These are phyloP conservation scores for Lycocerus yunnanus DNA, from an alignment of 2,888 invertebrate genomes.

Conservation along the genomic window DNA sequence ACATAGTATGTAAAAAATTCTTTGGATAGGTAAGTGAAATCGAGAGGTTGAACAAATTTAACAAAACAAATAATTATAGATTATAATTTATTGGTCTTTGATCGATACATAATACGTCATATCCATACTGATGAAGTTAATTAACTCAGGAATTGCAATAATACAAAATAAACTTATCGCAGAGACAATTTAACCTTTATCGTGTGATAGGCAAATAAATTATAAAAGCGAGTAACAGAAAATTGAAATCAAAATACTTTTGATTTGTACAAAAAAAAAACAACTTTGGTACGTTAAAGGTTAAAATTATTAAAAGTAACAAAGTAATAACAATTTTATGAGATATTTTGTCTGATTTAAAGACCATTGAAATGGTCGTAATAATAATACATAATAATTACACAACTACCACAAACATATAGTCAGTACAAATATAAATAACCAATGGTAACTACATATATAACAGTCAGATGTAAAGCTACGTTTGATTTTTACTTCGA, in stretches of 20 bases:
- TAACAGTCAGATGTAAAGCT: slow-evolving; percentile 38
- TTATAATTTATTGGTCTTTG: neutral
- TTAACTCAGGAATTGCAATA: neutral
- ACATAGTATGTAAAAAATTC: too few species aligned
- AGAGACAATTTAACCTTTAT: neutral
- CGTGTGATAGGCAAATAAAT: neutral
- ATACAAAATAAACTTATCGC: neutral
- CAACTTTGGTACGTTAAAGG: neutral
- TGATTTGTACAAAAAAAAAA: neutral
- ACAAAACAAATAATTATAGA: neutral
- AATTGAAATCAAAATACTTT: neutral
- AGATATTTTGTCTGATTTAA: neutral
- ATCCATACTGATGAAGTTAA: neutral
- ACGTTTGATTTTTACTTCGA: slow-evolving; percentile 16
- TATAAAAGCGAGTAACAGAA: neutral
- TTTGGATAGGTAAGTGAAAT: too few species aligned
- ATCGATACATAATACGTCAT: neutral
- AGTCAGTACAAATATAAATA: slow-evolving; percentile 39
- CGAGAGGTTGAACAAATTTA: too few species aligned
- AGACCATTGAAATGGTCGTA: neutral
- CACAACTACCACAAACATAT: slow-evolving; percentile 30
- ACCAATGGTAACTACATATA: slow-evolving; percentile 39
- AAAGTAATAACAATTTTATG: neutral
- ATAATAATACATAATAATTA: neutral
- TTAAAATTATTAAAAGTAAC: neutral